Base-by-base conservation (phyloP, 1,140 invertebrate species). In the Augochlora pura region DNA sequence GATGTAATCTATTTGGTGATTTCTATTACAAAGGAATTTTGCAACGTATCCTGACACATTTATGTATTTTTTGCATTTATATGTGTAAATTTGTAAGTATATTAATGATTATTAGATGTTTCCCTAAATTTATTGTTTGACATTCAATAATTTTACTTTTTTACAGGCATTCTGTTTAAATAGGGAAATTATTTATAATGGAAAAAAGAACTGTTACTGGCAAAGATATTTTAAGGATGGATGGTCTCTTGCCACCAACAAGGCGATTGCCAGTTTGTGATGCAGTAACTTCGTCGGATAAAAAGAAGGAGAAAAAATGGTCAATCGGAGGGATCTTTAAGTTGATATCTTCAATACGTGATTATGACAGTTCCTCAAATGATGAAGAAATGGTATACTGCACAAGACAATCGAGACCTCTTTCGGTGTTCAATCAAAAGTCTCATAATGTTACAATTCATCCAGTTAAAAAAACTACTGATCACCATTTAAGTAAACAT, bases 341-440 rank as follows among this genome's bases (percentile, higher is more conserved):
- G 23, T 65, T 84, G 38, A 84, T 86, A 81, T 87, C 85, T 3
- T 78, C 84, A 5, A 84, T 86, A 23, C 64, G 63, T 4, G 84
- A 86, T 63, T 83, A 79, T 6, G 84, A 86, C 21, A 81, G 82
- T 78, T 86, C 84, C 32, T 86, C 85, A 0, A 86, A 83, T 3
- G 85, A 86, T 1, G 85, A 86, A 39, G 85, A 86, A 23, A 86
- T 86, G n/a, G 85, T 83, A 16, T 86, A 85, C 38, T 85, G 84
- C 16, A 86, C 82, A 4, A 80, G 49, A 14, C 63, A 76, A 21
- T 73, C 81, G 0, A 83, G 60, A 16, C 68, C 76, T 21, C 69
- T 25, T 2, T 38, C 39, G 14, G 75, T 76, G 14, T 54, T 85
- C 23, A 66, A 64, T 12, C 49, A 27, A 12, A 63, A 74, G 18